These are phyloP conservation scores for Heteropelma amictum DNA, from an alignment of 2,888 invertebrate genomes.

Conservation along the genomic window DNA sequence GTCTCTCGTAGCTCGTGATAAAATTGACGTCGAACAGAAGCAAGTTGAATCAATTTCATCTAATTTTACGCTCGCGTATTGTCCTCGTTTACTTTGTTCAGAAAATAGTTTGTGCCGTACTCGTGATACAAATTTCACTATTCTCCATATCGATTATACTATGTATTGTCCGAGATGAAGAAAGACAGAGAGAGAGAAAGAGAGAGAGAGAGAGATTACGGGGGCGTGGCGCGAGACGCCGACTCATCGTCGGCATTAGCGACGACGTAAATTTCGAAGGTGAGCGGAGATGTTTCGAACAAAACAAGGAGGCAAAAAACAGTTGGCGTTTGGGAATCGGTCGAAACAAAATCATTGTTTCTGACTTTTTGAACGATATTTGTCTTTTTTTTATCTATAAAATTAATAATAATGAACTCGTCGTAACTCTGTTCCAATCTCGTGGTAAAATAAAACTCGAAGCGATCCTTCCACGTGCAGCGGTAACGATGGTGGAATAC, in stretches of 20 bases:
- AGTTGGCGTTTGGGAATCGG: too few relatives aligned
- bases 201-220: constrained; percentile 14
- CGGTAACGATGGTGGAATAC: background rate
- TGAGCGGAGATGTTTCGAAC: constrained; percentile 24
- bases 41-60: too few relatives aligned
- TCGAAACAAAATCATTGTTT: too few relatives aligned
- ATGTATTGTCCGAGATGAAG: too few relatives aligned
- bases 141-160: constrained; percentile 27
- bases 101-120: too few relatives aligned
- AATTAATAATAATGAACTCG: background rate
- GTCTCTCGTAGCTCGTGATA: too few relatives aligned
- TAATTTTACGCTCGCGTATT: too few relatives aligned
- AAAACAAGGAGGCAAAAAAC: background rate
- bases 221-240: constrained; percentile 52
- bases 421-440: constrained; percentile 5
- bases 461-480: background rate
- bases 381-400: too few relatives aligned
- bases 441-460: too few relatives aligned
- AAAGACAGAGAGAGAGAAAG: background rate
- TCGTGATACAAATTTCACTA: constrained; percentile 15
- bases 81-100: too few relatives aligned
- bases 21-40: too few relatives aligned
- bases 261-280: constrained; percentile 29
- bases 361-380: too few relatives aligned
- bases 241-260: constrained; percentile 30